These are phyloP conservation scores for Manis pentadactyla DNA, from an alignment of 2,797 vertebrate species.

Conservation along the genomic window DNA sequence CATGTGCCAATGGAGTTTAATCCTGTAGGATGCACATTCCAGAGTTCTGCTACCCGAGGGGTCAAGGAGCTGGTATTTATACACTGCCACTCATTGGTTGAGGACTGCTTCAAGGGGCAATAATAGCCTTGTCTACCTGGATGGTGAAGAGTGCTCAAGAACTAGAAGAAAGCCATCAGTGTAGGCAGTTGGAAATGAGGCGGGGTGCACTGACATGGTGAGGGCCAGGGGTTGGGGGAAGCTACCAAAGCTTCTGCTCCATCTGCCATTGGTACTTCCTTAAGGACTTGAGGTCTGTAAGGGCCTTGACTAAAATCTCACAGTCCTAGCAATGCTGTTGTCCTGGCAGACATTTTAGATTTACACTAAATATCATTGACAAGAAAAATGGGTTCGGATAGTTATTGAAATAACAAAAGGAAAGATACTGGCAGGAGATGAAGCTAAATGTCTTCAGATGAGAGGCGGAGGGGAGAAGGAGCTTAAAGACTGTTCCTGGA, in stretches of 20 bases:
- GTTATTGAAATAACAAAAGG: background rate
- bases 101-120: background rate
- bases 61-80: background rate
- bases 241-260: background rate
- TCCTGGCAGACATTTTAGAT: background rate
- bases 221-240: background rate
- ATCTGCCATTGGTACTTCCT: fast-evolving
- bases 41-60: background rate
- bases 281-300: background rate
- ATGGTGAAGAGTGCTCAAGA: background rate
- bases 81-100: background rate
- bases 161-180: background rate
- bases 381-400: background rate
- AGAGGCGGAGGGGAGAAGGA: background rate
- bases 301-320: background rate
- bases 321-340: background rate
- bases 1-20: background rate
- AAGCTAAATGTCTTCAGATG: background rate
- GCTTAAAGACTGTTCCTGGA: background rate
- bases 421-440: background rate
- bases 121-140: background rate
- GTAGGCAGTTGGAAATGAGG: background rate
- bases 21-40: background rate
- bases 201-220: background rate
- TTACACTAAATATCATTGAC: background rate